Conservation (phyloP, 2,888 invertebrate species). For the Zygaena filipendulae region DNA sequence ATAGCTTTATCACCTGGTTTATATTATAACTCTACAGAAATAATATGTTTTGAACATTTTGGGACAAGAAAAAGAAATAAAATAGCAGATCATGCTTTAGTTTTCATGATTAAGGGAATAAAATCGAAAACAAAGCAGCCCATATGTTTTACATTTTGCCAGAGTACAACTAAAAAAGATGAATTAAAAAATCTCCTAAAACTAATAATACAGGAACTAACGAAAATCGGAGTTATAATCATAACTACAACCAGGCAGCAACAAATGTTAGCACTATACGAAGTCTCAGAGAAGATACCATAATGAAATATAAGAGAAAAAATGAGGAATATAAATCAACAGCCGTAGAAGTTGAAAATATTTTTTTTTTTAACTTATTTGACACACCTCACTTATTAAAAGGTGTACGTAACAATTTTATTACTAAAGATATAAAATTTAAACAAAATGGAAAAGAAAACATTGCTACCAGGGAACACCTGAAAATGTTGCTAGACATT, state of each 20-base stretch:
- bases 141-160: constrained; percentile 11
- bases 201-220: constrained; percentile 2
- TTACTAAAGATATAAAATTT: constrained; percentile 9
- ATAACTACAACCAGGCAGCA: constrained; percentile 11
- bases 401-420: constrained; percentile 15
- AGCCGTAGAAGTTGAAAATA: constrained; percentile 6
- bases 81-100: constrained; percentile 14
- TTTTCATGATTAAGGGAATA: constrained; percentile 11
- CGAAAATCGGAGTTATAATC: constrained; percentile 6
- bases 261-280: constrained; percentile 9
- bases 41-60: constrained; percentile 5
- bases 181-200: constrained; percentile 7
- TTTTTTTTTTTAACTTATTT: constrained; percentile 11
- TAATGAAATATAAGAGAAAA: constrained; percentile 1
- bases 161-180: constrained; percentile 6
- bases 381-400: constrained; percentile 15
- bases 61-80: background rate
- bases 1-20: constrained; percentile 3
- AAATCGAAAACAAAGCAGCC: constrained; percentile 13
- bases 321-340: constrained; percentile 2
- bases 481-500: constrained; percentile 5
- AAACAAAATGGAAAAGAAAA: constrained; percentile 2
- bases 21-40: background rate
- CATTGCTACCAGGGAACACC: constrained; percentile 10
- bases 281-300: constrained; percentile 9